phyloP scores from a whole-genome alignment of 2,797 vertebrate species.

The Ispidina lecontei region DNA sequence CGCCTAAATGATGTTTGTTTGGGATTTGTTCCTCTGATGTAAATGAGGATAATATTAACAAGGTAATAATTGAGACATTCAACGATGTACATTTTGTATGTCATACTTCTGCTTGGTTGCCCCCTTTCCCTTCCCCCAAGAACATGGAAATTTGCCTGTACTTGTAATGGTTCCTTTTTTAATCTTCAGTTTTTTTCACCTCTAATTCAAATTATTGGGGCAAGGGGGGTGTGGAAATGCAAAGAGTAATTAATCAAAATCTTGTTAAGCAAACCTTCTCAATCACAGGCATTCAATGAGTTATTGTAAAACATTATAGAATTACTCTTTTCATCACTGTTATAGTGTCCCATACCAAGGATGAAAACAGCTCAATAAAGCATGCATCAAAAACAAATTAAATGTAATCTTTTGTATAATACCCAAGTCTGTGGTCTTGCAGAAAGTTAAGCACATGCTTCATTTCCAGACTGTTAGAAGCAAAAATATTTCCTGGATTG shows the following conservation, averaged over 20 bases:
- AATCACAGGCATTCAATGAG: background rate
- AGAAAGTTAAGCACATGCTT: background rate
- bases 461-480: background rate
- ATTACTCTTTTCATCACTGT: background rate
- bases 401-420: background rate
- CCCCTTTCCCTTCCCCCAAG: background rate
- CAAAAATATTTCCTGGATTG: conserved; percentile 2
- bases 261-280: background rate
- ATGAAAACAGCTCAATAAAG: background rate
- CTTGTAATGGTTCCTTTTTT: background rate
- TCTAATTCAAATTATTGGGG: background rate
- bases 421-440: background rate
- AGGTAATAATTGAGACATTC: background rate
- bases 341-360: background rate
- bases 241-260: background rate
- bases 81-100: background rate
- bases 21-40: background rate
- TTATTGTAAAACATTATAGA: background rate
- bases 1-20: background rate
- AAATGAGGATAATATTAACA: background rate
- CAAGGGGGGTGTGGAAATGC: background rate
- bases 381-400: background rate
- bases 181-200: background rate
- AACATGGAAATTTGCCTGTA: background rate
- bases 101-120: background rate